Evolutionary conservation across 2,888 invertebrate genomes (phyloP).

Genomic region (Drosophila vallismaia): DNA sequence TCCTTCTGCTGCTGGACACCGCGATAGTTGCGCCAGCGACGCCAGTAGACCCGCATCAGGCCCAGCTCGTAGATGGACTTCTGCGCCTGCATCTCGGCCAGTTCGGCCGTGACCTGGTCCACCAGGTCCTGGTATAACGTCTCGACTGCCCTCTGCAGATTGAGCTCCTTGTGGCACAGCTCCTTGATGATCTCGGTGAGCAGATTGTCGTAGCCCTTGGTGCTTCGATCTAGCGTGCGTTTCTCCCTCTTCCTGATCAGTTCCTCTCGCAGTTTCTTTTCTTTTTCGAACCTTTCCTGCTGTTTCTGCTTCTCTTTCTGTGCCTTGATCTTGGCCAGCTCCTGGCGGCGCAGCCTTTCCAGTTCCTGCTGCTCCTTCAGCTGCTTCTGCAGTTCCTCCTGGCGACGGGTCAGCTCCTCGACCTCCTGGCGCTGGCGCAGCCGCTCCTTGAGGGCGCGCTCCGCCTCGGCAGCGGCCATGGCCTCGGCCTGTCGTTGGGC

Average conservation of each 20-base stretch:
- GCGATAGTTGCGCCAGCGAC: slow-evolving; percentile 84
- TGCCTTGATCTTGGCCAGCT: background rate
- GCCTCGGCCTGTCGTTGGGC: background rate
- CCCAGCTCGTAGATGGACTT: slow-evolving; percentile 70
- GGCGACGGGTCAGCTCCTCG: slow-evolving; percentile 2
- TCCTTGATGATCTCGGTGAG: background rate
- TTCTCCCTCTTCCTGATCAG: background rate
- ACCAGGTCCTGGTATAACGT: slow-evolving; percentile 27
- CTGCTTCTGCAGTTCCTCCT: background rate
- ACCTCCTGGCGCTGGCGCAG: slow-evolving; percentile 41
- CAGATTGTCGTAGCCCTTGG: background rate
- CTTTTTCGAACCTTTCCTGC: background rate
- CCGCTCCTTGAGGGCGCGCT: slow-evolving; percentile 48
- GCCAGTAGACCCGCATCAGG: slow-evolving; percentile 82
- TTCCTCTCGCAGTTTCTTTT: background rate
- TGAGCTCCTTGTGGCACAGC: background rate
- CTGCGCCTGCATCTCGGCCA: slow-evolving; percentile 12
- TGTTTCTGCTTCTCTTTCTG: background rate
- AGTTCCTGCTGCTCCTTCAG: slow-evolving; percentile 5
- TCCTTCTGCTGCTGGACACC: slow-evolving; percentile 84
- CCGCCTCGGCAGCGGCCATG: slow-evolving; percentile 36
- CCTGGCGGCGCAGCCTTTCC: background rate
- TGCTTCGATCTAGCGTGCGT: background rate
- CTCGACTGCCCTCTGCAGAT: background rate
- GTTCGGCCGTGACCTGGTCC: background rate